A percentile compares a stretch with the other conserved stretches of the same genome.
phyloP scores from a whole-genome alignment of 2,113 vertebrate species.

The Pitta sordida region DNA sequence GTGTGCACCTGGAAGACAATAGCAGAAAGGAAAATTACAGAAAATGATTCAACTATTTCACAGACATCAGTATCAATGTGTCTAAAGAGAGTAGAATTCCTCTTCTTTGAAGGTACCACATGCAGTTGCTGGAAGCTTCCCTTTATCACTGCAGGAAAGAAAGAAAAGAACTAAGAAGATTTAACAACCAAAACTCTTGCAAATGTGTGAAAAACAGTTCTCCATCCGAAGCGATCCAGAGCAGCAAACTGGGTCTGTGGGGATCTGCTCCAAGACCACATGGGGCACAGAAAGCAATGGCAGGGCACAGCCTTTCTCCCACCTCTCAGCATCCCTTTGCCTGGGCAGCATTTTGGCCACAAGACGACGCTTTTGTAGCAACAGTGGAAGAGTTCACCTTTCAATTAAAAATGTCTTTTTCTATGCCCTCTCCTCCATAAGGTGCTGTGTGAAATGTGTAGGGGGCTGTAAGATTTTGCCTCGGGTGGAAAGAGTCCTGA shows the following conservation, averaged over 20 bases:
- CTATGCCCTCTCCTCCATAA: background rate
- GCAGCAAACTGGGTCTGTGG: background rate
- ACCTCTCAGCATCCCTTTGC: rapidly evolving
- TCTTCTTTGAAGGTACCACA: background rate
- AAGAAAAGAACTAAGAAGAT: background rate
- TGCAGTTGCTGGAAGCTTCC: background rate
- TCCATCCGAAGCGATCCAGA: rapidly evolving
- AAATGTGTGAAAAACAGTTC: background rate
- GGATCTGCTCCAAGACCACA: background rate
- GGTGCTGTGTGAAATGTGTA: background rate
- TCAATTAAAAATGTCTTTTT: background rate
- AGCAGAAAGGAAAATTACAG: conserved; percentile 25
- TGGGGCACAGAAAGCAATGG: background rate
- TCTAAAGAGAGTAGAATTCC: background rate
- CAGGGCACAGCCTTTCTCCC: background rate
- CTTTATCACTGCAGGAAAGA: background rate
- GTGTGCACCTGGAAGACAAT: conserved; percentile 89
- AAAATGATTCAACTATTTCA: background rate
- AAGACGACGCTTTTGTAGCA: background rate
- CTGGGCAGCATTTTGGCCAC: background rate
- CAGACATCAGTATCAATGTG: background rate
- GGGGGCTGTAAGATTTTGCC: background rate
- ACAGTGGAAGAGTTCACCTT: background rate
- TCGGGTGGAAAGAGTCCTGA: background rate
- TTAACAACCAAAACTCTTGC: background rate